Conservation (phyloP, 2,888 invertebrate species). For the Polymixis lichenea region DNA sequence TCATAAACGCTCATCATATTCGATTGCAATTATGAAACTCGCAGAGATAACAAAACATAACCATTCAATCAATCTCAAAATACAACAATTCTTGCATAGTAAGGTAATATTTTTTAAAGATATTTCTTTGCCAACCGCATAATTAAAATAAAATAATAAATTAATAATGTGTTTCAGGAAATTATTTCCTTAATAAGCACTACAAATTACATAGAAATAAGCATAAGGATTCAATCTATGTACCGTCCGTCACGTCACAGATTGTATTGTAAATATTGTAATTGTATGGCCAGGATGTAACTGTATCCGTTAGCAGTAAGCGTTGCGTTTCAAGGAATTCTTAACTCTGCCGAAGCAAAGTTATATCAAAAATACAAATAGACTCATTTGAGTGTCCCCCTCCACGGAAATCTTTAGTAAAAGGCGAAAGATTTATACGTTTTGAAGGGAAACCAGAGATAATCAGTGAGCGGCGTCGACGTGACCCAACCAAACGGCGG, state of each 20-base stretch:
- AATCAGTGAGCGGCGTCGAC: rapidly evolving
- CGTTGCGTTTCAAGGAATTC: neutral
- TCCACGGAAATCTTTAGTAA: conserved; percentile 95
- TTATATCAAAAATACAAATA: conserved; percentile 6
- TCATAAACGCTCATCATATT: neutral
- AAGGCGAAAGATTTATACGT: conserved; percentile 94
- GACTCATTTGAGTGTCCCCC: conserved; percentile 93
- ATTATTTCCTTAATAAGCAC: no score
- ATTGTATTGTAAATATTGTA: no score
- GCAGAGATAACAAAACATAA: neutral
- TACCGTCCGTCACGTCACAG: no score
- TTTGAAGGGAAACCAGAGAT: conserved; percentile 92
- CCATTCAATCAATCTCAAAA: neutral
- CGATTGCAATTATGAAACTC: neutral
- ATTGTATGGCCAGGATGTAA: no score
- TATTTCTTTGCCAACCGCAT: no score
- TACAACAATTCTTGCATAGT: no score
- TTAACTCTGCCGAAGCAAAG: conserved; percentile 47
- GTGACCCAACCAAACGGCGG: conserved; percentile 50
- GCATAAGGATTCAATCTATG: no score
- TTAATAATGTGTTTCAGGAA: no score
- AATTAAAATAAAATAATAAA: no score
- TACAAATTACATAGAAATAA: no score
- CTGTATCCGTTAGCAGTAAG: no score
- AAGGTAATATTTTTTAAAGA: no score